Evolutionary conservation across 2,113 vertebrate species (phyloP), one percentile per base, ranked within the genome.

Genomic region (Lophotis ruficrista): DNA sequence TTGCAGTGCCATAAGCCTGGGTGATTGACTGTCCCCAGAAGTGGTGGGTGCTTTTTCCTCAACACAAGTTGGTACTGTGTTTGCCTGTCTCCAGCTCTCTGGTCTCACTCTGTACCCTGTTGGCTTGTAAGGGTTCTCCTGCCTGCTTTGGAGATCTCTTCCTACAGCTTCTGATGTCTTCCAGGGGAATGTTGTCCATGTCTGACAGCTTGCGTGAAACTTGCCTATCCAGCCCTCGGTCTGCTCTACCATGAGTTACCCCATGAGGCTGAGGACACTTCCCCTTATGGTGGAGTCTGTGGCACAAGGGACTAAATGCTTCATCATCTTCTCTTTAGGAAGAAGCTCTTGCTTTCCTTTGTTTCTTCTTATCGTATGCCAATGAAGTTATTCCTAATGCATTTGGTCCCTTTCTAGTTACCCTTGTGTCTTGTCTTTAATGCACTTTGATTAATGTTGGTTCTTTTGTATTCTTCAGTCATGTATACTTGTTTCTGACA

Each of bases 401-500:
- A 6, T 95, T 92, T 80, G 48, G 20, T 80, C 31, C 33, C 9
- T 58, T 69, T 60, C 33, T 92, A 47, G 43, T 76, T 93, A 84
- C 70, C 64, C 88, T 73, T 80, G 30, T 90, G 87, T 88, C 62
- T 88, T 85, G 71, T 94, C 58, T 86, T 80, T 93, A 93, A 89
- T 81, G 54, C 9, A 13, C 68, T 73, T 89, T 90, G 92, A 90
- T 93, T 92, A 85, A 93, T 86, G 66, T 64, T 60, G 43, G 43
- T 54, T 89, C 89, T 93, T 92, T 70, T 90, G 64, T 90, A 66
- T 93, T 92, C 89, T 68, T 94, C 68, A 69, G 89, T 73, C 86
- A 35, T 73, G 91, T 92, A 83, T 90, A 62, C 89, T 90, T 96
- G 85, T 14, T 94, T 93, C 77, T 96, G 95, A 90, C 89, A 43